phyloP scores from a whole-genome alignment of 2,888 invertebrate genomes.

The Aspidiotus rigidus region DNA sequence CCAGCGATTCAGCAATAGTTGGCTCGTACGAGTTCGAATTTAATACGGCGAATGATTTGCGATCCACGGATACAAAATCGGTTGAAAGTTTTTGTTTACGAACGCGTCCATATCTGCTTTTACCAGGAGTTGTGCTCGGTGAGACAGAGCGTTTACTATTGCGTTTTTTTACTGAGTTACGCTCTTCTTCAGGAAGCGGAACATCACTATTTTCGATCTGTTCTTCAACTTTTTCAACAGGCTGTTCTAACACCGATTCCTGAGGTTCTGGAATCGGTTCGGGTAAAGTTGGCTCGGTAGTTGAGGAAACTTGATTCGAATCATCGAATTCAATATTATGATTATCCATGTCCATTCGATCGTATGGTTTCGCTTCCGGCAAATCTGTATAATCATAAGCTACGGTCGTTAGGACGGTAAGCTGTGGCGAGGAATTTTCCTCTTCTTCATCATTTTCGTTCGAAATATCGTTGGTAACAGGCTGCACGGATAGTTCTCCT shows the following conservation, averaged over 20 bases:
- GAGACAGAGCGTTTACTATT: neutral
- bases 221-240: neutral
- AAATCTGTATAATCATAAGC: neutral
- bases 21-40: conserved; percentile 36
- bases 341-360: conserved; percentile 30
- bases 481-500: neutral
- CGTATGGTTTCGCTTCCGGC: conserved; percentile 4
- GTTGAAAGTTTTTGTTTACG: conserved; percentile 48
- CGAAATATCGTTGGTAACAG: neutral
- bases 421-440: neutral
- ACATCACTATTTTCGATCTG: neutral
- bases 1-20: conserved; percentile 5
- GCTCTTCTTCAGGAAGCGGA: neutral
- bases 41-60: conserved; percentile 39
- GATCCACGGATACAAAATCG: conserved; percentile 46
- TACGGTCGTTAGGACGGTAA: conserved; percentile 11
- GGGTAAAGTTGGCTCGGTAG: neutral
- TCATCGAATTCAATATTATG: conserved; percentile 15
- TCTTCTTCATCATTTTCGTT: neutral
- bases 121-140: conserved; percentile 31
- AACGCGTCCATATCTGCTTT: conserved; percentile 54
- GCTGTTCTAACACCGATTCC: neutral
- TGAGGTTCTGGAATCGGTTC: neutral
- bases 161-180: neutral
- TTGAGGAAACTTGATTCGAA: neutral